Evolutionary conservation across 2,888 invertebrate genomes (phyloP), one percentile per base, ranked within the genome.

Genomic region (Apantesis nais): DNA sequence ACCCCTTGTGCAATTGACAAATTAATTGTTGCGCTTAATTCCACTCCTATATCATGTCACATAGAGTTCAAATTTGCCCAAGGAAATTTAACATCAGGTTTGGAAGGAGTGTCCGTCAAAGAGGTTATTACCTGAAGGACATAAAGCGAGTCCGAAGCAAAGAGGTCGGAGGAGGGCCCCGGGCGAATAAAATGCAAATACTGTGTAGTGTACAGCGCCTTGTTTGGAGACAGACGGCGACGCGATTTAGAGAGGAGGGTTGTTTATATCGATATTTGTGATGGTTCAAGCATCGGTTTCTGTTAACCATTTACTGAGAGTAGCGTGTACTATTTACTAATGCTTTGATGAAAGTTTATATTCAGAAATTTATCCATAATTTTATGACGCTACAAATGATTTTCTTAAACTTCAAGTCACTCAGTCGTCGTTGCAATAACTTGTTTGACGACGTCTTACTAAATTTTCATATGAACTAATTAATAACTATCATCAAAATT

Each of bases 101-200:
- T 73, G 88, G 66, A 29, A 78, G 81, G 83, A 81, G 81, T 89
- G 91, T 90, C 90, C 89, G 91, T 93, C 93, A 93, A 93, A 93
- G 93, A 92, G 91, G 94, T 94, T 94, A 94, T 93, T 94, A 94
- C 94, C 94, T 94, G 94, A 91, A 92, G 89, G 91, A 92, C 88
- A 93, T 94, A 92, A 91, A 92, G 89, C 84, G 84, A 85, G 85
- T 67, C 71, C 68, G 74, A 62, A 68, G 75, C 67, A 67, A 74
- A 72, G 68, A 67, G 70, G 82, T 73, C 72, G 73, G 77, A 74
- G 78, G 77, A 73, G 74, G 74, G 80, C 92, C 89, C 88, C 85
- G 86, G 86, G 92, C 89, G 89, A 89, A 90, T 91, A 91, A 92
- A 93, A 94, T 94, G 94, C 94, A 93, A 94, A 94, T 94, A 91